Base-by-base conservation (phyloP, 2,888 invertebrate species). In the Philereme vetulata region DNA sequence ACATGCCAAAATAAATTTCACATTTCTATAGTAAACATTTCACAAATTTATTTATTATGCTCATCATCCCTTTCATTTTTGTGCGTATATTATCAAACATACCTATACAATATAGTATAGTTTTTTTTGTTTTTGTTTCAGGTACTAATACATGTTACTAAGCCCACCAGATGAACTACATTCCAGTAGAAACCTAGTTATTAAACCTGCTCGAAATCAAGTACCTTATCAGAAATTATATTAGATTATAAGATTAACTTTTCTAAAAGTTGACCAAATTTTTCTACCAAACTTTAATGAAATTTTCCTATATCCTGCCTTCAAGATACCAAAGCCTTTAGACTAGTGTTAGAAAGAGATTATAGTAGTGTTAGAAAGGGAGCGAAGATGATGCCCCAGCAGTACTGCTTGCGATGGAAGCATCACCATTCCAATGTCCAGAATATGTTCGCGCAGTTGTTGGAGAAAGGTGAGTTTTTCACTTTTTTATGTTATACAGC, bases 371-470 rank as follows among this genome's bases (percentile, higher is more conserved):
- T 38, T 21, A 49, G 52, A 51, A 56, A 43, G 11, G 35, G 46
- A 34, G 50, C 46, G 44, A 85, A 74, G 60, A 96, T 96, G 96
- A 93, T 95, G 91, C 95, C 96, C 57, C 97, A 97, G 90, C 97
- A 97, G 89, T 98, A 97, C 92, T 98, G 97, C 84, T 92, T 98
- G 74, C 93, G 97, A 88, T 98, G 97, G 97, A 97, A 97, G 81
- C 97, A 97, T 88, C 97, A 98, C 89, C 97, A 97, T 88, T 95
- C 96, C 70, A 98, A 98, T 85, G 93, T 98, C 70, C 97, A 97
- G 92, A 96, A 95, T 38, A 97, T 97, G 95, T 97, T 97, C 89
- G 96, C 97, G 56, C 96, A 96, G 86, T 93, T 98, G 59, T 89
- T 97, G 62, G 97, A 97, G 81, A 92, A 92, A 88, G 92, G 92